Base-by-base conservation (phyloP, 2,888 invertebrate genomes). In the Trisateles emortualis region DNA sequence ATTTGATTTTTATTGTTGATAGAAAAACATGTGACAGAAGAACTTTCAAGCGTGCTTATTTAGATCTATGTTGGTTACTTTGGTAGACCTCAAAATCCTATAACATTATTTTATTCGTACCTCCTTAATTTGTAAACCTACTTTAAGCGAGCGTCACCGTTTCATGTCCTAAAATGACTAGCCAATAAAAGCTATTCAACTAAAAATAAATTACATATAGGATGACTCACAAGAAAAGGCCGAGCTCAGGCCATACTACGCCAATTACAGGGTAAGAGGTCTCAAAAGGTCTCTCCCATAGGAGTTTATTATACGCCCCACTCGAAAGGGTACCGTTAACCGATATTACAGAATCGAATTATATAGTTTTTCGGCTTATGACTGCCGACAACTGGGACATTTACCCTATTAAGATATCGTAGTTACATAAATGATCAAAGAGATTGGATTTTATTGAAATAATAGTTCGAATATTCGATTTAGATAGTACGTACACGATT, bases 321-420 rank as follows among this genome's bases (percentile, higher is more conserved):
- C 71, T 75, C 42, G 62, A 71, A 73, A 68, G 67, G 72, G 74
- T 67, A 68, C 72, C 67, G 63, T 67, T 68, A 68, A 68, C 52
- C 56, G 64, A 65, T 72, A 71, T 71, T 72, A 64, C 59, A 53
- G 54, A 73, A 78, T 79, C 74, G 62, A 72, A 74, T 79, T 74
- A 74, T 68, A 71, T 73, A 76, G 72, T 74, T 74, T 79, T 77
- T 74, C 49, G 64, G 42, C 46, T n/a, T 47, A 58, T 50, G 48
- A 49, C 52, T 48, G 48, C 29, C 32, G 49, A 47, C 44, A 26
- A 48, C 40, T 13, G 33, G 47, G 42, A 39, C 38, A 40, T n/a
- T 35, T 44, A 8, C 19, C 38, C 52, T 29, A 24, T 44, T 67
- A 24, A 46, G 47, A 59, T 54, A 38, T 45, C 17, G 14, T 30